Evolutionary conservation across 1,140 invertebrate genomes (phyloP), one percentile per base, ranked within the genome.

Genomic region (Sipha flava): DNA sequence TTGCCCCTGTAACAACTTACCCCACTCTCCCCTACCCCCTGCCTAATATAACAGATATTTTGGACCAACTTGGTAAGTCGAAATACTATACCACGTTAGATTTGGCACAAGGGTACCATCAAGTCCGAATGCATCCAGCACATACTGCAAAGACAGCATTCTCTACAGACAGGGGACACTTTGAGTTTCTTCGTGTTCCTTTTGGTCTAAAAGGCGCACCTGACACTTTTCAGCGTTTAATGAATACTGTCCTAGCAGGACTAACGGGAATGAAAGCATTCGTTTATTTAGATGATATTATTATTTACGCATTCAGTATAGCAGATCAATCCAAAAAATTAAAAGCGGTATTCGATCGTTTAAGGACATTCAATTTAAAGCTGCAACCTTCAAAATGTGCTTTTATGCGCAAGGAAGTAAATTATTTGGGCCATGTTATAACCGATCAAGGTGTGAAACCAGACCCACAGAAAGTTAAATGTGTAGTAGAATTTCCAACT

Each of bases 361-460:
- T 82, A 3, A 18, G 47, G 40, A n/a, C 59, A 21, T 80, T 80
- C 3, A 59, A 79, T 26, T 59, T 84, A 3, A 81, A 47, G 23
- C n/a, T 82, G 7, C 57, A 84, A 0, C 70, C 54, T 5, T 18
- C 23, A 6, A 86, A 86, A 80, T 84, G 85, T 72, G 18, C 81
- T 3, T 84, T 86, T 80, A 40, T 77, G 16, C 49, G 73, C 18
- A 29, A 75, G 10, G 81, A 82, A 43, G 81, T 85, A 0, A 66
- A 57, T 29, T 86, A 85, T 54, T 82, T 88, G 16, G 87, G 86
- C 0, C 85, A 86, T 43, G 26, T 85, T 1, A 83, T 87, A 14
- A 80, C 84, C n/a, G 72, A 72, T 37, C 81, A 84, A 68, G 85
- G 86, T 21, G 82, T 87, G 0, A 45, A 82, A 16, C 75, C 83